These are phyloP conservation scores for Heterochromis multidens DNA, from an alignment of 2,113 vertebrate genomes.

Conservation along the genomic window DNA sequence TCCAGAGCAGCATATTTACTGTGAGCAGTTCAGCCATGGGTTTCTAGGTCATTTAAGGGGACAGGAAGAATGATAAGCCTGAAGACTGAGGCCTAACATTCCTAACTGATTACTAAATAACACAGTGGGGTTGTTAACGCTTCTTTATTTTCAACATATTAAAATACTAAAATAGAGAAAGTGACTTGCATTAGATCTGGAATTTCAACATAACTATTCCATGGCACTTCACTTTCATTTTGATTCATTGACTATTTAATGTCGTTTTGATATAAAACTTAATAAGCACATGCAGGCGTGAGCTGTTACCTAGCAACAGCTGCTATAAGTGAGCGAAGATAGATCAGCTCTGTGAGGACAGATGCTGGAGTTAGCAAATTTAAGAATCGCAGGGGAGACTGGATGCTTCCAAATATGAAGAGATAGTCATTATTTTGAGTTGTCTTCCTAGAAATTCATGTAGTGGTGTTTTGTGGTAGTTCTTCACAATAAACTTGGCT, in stretches of 20 bases:
- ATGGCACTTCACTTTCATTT: neutral
- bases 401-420: neutral
- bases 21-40: slow-evolving; percentile 60
- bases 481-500: neutral
- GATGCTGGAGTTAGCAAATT: slow-evolving; percentile 12
- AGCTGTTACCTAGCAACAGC: slow-evolving; percentile 63
- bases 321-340: slow-evolving; percentile 35
- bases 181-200: neutral
- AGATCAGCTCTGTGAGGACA: slow-evolving; percentile 17
- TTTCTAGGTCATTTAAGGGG: slow-evolving; percentile 62
- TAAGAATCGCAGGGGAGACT: slow-evolving; percentile 4
- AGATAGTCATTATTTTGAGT: neutral
- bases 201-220: neutral
- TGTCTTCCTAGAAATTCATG: neutral
- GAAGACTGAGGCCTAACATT: slow-evolving; percentile 9
- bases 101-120: slow-evolving; percentile 27
- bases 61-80: slow-evolving; percentile 5
- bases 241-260: slow-evolving; percentile 8
- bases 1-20: slow-evolving; percentile 57
- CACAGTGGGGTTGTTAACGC: neutral
- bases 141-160: neutral
- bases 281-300: slow-evolving; percentile 7
- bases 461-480: neutral
- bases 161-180: neutral
- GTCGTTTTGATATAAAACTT: slow-evolving; percentile 18